Evolutionary conservation across 2,797 vertebrate species (phyloP).

Genomic region (Hipposideros larvatus): DNA sequence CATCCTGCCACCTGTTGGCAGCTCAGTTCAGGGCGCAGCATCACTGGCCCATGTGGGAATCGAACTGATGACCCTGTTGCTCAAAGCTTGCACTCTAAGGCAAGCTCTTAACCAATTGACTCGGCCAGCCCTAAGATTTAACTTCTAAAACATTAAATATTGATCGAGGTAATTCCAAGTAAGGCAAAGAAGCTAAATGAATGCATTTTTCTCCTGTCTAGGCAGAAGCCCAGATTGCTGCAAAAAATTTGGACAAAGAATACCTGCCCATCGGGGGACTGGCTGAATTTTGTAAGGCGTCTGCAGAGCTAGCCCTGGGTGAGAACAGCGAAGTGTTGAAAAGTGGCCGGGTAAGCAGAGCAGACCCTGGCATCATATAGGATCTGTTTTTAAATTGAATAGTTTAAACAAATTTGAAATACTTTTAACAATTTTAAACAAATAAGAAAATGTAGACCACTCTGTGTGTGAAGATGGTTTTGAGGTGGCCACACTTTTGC

Average conservation of each 20-base stretch:
- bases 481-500: neutral
- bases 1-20: no score
- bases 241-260: slow-evolving; percentile 97
- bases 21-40: no score
- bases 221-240: slow-evolving; percentile 95
- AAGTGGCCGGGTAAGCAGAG: slow-evolving; percentile 93
- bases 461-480: neutral
- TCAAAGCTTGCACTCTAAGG: no score
- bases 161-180: neutral
- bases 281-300: slow-evolving; percentile 94
- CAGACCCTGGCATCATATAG: neutral
- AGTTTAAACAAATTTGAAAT: neutral
- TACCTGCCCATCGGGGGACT: slow-evolving; percentile 95
- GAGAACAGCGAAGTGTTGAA: slow-evolving; percentile 94
- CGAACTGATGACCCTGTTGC: no score
- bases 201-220: slow-evolving; percentile 79
- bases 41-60: no score
- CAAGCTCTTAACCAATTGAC: no score
- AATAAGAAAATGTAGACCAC: neutral
- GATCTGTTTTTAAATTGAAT: neutral
- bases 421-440: slow-evolving; percentile 23
- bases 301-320: slow-evolving; percentile 95
- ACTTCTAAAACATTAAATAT: neutral
- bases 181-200: slow-evolving; percentile 13
- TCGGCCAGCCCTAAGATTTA: neutral